Conservation (phyloP, 2,113 vertebrate genomes). For the Phalacrocorax brasilianus region DNA sequence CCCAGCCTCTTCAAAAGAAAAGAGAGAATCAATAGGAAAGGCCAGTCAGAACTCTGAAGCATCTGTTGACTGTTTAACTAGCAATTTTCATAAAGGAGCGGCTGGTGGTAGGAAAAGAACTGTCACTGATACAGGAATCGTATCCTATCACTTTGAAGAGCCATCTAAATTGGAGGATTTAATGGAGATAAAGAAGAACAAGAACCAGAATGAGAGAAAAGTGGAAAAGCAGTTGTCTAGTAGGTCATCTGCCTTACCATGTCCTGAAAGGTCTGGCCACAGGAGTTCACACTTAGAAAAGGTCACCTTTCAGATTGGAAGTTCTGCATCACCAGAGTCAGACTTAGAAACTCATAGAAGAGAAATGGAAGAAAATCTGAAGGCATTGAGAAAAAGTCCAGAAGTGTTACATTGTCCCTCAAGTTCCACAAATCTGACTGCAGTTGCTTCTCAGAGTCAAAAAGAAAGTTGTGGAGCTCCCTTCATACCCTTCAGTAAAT, state of each 20-base stretch:
- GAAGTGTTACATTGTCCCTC: neutral
- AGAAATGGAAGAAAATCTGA: constrained; percentile 64
- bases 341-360: constrained; percentile 71
- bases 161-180: neutral
- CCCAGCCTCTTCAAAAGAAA: neutral
- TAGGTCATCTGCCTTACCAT: constrained; percentile 52
- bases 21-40: neutral
- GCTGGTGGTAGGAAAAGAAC: constrained; percentile 14
- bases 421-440: neutral
- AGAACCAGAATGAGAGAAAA: neutral
- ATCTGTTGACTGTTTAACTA: neutral
- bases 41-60: neutral
- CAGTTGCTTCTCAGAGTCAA: neutral
- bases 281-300: constrained; percentile 63
- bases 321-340: constrained; percentile 78
- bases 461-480: neutral
- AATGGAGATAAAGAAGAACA: neutral
- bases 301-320: constrained; percentile 84
- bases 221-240: neutral
- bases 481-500: neutral
- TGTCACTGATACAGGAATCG: neutral
- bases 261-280: constrained; percentile 52
- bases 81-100: neutral
- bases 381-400: neutral
- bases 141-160: neutral